These are phyloP conservation scores for Dysdera silvatica DNA, from an alignment of 1,140 invertebrate species.

Conservation along the genomic window DNA sequence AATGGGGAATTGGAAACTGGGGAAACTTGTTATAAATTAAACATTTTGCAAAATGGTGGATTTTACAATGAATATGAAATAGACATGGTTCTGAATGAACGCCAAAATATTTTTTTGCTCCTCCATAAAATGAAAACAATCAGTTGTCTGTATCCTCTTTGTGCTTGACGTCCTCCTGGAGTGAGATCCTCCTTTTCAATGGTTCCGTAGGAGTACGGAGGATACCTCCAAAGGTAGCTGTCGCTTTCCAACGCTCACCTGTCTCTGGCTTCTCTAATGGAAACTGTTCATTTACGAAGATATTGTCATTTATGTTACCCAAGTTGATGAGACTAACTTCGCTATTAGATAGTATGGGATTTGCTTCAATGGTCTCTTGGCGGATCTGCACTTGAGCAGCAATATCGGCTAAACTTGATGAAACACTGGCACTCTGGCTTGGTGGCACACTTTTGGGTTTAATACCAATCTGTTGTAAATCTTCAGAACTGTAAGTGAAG, in stretches of 20 bases:
- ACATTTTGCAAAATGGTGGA: too few species aligned
- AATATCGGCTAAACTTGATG: slow-evolving; percentile 36
- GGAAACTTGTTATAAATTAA: too few species aligned
- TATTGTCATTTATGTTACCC: slow-evolving; percentile 32
- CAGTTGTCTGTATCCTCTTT: too few species aligned
- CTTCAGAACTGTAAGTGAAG: slow-evolving; percentile 21
- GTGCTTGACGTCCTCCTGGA: slow-evolving; percentile 25
- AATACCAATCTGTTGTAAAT: background rate
- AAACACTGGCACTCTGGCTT: slow-evolving; percentile 30
- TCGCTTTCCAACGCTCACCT: slow-evolving; percentile 10
- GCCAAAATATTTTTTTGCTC: too few species aligned
- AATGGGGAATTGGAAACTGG: too few species aligned
- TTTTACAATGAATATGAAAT: too few species aligned
- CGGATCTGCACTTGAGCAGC: slow-evolving; percentile 33
- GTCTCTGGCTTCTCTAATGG: background rate
- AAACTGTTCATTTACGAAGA: slow-evolving; percentile 18
- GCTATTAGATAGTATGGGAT: slow-evolving; percentile 78
- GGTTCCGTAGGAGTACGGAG: slow-evolving; percentile 14
- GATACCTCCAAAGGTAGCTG: slow-evolving; percentile 15
- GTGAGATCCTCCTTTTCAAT: slow-evolving; percentile 21
- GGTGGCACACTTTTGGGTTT: slow-evolving; percentile 34
- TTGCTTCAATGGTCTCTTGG: slow-evolving; percentile 46
- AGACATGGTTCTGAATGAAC: too few species aligned
- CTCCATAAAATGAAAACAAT: too few species aligned
- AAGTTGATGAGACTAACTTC: slow-evolving; percentile 60